A percentile compares a stretch with the other conserved stretches of the same genome.
These are phyloP conservation scores for Anadara kagoshimensis DNA, from an alignment of 1,140 invertebrate species.

Conservation along the genomic window DNA sequence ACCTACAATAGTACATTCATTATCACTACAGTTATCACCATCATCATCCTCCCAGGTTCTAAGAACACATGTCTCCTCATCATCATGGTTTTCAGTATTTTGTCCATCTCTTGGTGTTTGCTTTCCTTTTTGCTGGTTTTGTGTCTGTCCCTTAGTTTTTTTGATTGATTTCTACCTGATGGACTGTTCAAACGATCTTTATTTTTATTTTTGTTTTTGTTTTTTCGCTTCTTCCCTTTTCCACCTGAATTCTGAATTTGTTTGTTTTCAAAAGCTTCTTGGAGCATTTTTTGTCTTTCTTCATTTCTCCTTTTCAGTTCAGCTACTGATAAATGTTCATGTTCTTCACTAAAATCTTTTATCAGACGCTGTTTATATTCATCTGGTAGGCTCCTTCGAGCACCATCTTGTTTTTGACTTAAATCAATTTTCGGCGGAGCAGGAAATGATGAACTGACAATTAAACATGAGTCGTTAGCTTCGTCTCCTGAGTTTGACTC, in stretches of 20 bases:
- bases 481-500: constrained; percentile 12
- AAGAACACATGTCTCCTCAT: constrained; percentile 51
- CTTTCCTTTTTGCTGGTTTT: constrained; percentile 17
- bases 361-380: constrained; percentile 49
- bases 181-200: not conserved
- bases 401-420: constrained; percentile 10
- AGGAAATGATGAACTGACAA: constrained; percentile 15
- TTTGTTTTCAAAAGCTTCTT: constrained; percentile 38
- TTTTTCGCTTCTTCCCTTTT: constrained; percentile 9
- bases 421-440: constrained; percentile 25
- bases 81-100: constrained; percentile 19
- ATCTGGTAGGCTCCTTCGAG: constrained; percentile 40
- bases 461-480: not conserved
- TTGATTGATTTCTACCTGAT: not conserved
- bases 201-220: constrained; percentile 35
- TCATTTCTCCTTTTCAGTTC: constrained; percentile 54
- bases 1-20: constrained; percentile 12
- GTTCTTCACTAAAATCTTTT: constrained; percentile 48
- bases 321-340: constrained; percentile 36
- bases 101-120: constrained; percentile 12
- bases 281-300: constrained; percentile 50
- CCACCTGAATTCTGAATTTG: not conserved
- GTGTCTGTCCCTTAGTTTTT: not conserved
- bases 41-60: constrained; percentile 28
- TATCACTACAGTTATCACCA: not conserved